Conservation (phyloP, 2,113 vertebrate genomes). For the Oenanthe oenanthe region DNA sequence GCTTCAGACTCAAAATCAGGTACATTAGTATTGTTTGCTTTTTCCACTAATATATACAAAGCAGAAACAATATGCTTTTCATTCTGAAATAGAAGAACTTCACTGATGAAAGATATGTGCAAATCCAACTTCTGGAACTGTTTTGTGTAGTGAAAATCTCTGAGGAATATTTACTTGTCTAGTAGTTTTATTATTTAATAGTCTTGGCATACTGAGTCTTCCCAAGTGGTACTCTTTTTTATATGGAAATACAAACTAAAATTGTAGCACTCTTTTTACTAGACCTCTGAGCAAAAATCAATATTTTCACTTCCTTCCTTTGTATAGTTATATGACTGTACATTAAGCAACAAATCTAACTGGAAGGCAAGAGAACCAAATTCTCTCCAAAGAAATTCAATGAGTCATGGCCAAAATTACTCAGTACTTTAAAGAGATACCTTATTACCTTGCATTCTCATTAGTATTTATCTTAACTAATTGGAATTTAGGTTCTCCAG, state of each 20-base stretch:
- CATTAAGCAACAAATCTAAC: not conserved
- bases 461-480: not conserved
- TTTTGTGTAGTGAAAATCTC: not conserved
- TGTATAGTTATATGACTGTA: not conserved
- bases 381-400: not conserved
- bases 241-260: not conserved
- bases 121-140: not conserved
- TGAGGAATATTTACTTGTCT: not conserved
- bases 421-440: not conserved
- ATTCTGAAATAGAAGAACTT: not conserved
- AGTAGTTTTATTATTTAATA: not conserved
- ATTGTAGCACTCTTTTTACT: conserved; percentile 8
- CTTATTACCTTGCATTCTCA: not conserved
- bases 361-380: not conserved
- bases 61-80: not conserved
- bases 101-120: not conserved
- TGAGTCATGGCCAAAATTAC: not conserved
- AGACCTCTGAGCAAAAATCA: conserved; percentile 38
- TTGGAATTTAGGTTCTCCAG: not conserved
- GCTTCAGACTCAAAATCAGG: not conserved
- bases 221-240: not conserved
- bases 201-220: not conserved
- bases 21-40: not conserved
- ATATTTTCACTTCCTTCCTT: conserved; percentile 48
- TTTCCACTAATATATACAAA: not conserved